Evolutionary conservation across 1,140 invertebrate genomes (phyloP).

Genomic region (Onthophagus taurus): DNA sequence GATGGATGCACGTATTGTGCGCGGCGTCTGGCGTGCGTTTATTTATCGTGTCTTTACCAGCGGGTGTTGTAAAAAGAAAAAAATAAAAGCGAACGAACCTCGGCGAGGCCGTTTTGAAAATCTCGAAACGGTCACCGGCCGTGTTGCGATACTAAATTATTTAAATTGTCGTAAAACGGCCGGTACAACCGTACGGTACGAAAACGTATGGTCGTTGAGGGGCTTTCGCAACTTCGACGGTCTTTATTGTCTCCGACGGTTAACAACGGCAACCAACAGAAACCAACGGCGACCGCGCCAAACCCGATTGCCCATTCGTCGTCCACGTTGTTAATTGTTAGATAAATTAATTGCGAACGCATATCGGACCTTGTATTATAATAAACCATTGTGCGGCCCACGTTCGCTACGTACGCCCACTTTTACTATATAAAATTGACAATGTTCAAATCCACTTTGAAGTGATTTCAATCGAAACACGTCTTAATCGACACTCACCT

Average conservation of each 20-base stretch:
- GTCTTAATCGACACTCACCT: too few species aligned
- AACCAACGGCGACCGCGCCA: too few species aligned
- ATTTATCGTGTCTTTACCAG: too few species aligned
- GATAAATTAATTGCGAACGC: background rate
- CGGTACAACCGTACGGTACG: background rate
- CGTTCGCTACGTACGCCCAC: background rate
- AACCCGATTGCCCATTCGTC: too few species aligned
- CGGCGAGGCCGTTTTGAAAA: too few species aligned
- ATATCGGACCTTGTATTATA: background rate
- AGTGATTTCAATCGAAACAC: background rate
- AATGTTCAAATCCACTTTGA: background rate
- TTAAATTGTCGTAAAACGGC: background rate
- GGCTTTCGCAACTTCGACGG: background rate
- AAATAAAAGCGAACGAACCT: too few species aligned
- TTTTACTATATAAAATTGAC: background rate
- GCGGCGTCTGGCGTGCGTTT: too few species aligned
- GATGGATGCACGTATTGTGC: too few species aligned
- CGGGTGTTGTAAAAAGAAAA: too few species aligned
- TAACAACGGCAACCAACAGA: too few species aligned
- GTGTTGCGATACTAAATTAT: background rate
- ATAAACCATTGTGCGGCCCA: background rate
- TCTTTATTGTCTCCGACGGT: background rate
- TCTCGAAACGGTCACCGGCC: too few species aligned
- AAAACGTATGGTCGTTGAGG: background rate
- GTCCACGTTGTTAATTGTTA: background rate